phyloP scores from a whole-genome alignment of 1,140 invertebrate species.

The Tetragonula clypearis region DNA sequence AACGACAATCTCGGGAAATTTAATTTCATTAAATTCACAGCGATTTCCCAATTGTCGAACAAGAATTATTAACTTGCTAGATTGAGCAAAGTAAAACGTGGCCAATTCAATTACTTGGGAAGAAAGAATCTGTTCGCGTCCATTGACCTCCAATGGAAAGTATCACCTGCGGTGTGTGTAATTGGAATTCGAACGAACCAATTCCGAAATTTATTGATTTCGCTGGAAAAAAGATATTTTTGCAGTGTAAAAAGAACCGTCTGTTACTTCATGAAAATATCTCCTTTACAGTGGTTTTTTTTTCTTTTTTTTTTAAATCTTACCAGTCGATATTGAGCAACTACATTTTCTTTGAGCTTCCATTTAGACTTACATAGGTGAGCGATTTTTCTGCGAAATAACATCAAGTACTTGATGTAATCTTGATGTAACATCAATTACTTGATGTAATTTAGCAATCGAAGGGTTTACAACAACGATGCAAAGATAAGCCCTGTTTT shows the following conservation, averaged over 20 bases:
- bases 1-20: not conserved
- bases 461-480: slow-evolving; percentile 35
- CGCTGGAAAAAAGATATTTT: not conserved
- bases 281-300: too few relatives aligned
- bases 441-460: slow-evolving; percentile 4
- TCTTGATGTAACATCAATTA: slow-evolving; percentile 1
- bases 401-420: not conserved
- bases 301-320: too few relatives aligned
- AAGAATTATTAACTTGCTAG: slow-evolving; percentile 32
- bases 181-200: slow-evolving; percentile 54
- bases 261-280: too few relatives aligned
- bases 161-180: slow-evolving; percentile 50
- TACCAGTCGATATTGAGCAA: too few relatives aligned
- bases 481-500: slow-evolving; percentile 59
- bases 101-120: slow-evolving; percentile 46
- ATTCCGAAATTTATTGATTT: slow-evolving; percentile 50
- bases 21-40: not conserved
- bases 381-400: not conserved
- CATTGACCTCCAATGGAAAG: slow-evolving; percentile 35
- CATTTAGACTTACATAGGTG: too few relatives aligned
- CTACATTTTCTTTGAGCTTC: too few relatives aligned
- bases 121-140: slow-evolving; percentile 21
- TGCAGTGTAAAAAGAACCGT: not conserved
- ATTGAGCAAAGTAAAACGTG: not conserved
- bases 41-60: not conserved